phyloP scores from a whole-genome alignment of 1,140 invertebrate genomes.

The Eriosoma lanigerum region DNA sequence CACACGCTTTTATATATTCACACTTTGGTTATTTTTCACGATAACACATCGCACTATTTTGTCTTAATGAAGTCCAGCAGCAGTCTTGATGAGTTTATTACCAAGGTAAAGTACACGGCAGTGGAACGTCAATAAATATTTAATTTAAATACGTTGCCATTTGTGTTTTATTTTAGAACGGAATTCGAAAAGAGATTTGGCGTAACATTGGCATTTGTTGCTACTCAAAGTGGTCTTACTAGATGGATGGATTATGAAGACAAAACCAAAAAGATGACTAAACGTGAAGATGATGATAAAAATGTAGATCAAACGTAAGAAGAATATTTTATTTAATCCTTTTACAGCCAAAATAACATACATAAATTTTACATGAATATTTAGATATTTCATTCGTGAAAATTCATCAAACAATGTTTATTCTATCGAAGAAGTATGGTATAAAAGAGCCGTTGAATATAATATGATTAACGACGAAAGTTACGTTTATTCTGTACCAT shows the following conservation, averaged over 20 bases:
- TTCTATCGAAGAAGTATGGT: slow-evolving; percentile 91
- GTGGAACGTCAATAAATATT: not conserved
- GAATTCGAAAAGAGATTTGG: slow-evolving; percentile 82
- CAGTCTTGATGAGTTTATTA: slow-evolving; percentile 77
- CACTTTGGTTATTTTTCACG: slow-evolving; percentile 52
- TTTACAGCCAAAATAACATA: not conserved
- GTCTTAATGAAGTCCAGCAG: slow-evolving; percentile 67
- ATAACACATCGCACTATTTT: slow-evolving; percentile 53
- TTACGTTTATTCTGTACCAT: slow-evolving; percentile 87
- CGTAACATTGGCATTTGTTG: slow-evolving; percentile 80
- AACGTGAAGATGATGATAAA: not conserved
- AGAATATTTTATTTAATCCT: not conserved
- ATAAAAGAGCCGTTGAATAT: slow-evolving; percentile 87
- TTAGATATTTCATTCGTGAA: slow-evolving; percentile 60
- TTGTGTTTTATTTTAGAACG: slow-evolving; percentile 63
- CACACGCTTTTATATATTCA: slow-evolving; percentile 31
- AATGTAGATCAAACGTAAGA: slow-evolving; percentile 4
- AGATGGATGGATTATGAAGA: slow-evolving; percentile 78
- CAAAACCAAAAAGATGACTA: slow-evolving; percentile 43
- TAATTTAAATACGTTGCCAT: not conserved
- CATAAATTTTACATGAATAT: not conserved
- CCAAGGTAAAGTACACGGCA: slow-evolving; percentile 72
- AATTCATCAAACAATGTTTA: slow-evolving; percentile 62
- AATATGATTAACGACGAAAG: slow-evolving; percentile 76
- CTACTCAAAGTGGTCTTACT: slow-evolving; percentile 84